Conservation (phyloP, 2,113 vertebrate genomes). For the Tursiops truncatus region DNA sequence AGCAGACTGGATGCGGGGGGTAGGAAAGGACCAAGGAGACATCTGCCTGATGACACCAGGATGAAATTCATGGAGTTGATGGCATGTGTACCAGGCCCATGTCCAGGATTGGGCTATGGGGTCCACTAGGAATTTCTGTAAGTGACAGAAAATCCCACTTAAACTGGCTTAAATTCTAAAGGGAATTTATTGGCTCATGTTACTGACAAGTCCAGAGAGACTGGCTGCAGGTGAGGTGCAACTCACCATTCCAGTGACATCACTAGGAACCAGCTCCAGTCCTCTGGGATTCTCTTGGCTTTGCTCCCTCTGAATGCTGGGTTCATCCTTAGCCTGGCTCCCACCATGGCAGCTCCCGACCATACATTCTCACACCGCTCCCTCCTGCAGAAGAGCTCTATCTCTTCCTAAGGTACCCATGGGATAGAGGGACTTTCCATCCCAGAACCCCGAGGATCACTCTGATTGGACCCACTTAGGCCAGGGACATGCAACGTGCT, state of each 20-base stretch:
- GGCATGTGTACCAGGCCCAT: not conserved
- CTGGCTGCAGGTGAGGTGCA: not conserved
- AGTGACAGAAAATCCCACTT: not conserved
- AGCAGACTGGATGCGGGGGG: not conserved
- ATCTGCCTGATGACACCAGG: not conserved
- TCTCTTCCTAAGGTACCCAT: not conserved
- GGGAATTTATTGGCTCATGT: not conserved
- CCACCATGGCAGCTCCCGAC: not conserved
- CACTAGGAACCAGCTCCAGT: not conserved
- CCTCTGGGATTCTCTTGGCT: not conserved
- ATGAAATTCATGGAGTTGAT: not conserved
- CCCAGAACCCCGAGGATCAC: not conserved
- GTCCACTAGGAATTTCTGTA: not conserved
- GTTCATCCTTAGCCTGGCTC: not conserved
- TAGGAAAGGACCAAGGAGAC: not conserved
- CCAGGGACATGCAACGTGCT: not conserved
- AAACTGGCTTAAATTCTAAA: not conserved
- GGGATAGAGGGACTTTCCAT: not conserved
- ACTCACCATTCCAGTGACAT: not conserved
- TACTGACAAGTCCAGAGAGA: not conserved
- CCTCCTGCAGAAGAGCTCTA: not conserved
- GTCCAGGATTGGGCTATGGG: not conserved
- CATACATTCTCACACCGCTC: not conserved
- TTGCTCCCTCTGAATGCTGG: not conserved
- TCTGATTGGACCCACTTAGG: not conserved